Evolutionary conservation across 1,140 invertebrate genomes (phyloP).

Genomic region (Phenacoccus solenopsis): DNA sequence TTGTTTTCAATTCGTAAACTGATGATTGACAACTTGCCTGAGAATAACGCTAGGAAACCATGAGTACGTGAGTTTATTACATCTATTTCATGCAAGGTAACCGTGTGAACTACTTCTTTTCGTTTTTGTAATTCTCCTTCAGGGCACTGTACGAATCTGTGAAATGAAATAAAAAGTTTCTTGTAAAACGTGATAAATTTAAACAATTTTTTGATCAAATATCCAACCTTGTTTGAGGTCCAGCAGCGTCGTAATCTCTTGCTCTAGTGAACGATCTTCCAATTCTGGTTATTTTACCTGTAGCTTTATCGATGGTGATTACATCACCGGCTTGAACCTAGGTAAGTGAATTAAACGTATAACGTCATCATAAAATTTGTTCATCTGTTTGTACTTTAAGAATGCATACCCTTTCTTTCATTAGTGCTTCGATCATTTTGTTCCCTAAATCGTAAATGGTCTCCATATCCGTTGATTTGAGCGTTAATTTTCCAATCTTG

Average conservation of each 20-base stretch:
- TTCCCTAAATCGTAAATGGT: conserved; percentile 96
- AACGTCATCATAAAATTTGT: neutral
- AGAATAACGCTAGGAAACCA: conserved; percentile 94
- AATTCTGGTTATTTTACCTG: conserved; percentile 89
- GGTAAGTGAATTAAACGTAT: conserved; percentile 9
- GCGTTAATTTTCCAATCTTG: conserved; percentile 78
- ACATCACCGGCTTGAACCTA: conserved; percentile 89
- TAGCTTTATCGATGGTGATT: conserved; percentile 95
- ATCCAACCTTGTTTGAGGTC: conserved; percentile 54
- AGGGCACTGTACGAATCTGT: conserved; percentile 90
- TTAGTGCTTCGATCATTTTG: conserved; percentile 96
- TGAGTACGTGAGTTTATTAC: conserved; percentile 95
- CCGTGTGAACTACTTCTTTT: conserved; percentile 96
- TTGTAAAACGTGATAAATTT: neutral
- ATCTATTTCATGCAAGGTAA: conserved; percentile 96
- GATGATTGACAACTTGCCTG: conserved; percentile 43
- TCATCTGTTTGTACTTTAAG: neutral
- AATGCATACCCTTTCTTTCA: conserved; percentile 69
- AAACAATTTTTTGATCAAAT: neutral
- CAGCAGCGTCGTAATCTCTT: conserved; percentile 95
- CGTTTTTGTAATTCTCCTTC: conserved; percentile 97
- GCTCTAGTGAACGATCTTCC: conserved; percentile 91
- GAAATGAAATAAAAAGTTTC: neutral
- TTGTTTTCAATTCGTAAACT: conserved; percentile 56
- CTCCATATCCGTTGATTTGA: conserved; percentile 99